Evolutionary conservation across 2,113 vertebrate genomes (phyloP).

Genomic region (Ammodytes marinus): DNA sequence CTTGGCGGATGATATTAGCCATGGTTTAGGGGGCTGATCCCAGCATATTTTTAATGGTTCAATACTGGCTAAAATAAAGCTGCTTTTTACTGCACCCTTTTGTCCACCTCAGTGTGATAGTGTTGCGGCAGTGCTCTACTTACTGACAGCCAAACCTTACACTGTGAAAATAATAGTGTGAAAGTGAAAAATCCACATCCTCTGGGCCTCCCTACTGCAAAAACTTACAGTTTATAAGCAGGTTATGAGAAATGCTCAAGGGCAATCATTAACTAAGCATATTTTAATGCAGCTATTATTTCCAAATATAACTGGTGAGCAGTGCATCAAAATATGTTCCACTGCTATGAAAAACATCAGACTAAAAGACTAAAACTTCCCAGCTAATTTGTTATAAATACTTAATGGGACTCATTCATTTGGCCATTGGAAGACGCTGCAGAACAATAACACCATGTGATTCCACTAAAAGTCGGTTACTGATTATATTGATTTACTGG

Average conservation of each 20-base stretch:
- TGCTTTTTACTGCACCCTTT: background rate
- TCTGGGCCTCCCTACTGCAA: background rate
- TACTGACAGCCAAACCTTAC: too few species aligned
- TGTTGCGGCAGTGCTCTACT: background rate
- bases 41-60: background rate
- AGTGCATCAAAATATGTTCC: background rate
- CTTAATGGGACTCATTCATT: background rate
- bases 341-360: background rate
- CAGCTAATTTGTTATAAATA: background rate
- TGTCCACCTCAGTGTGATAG: background rate
- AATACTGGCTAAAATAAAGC: background rate
- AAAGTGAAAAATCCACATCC: background rate
- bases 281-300: background rate
- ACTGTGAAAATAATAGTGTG: background rate
- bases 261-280: background rate
- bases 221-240: background rate
- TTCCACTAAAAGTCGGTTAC: background rate
- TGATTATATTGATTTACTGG: constrained; percentile 22
- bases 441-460: constrained; percentile 1
- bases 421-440: too few species aligned
- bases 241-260: background rate
- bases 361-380: background rate
- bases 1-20: background rate
- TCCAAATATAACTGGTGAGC: background rate
- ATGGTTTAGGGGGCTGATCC: background rate